Evolutionary conservation across 2,888 invertebrate genomes (phyloP).

Genomic region (Lampropteryx suffumata): DNA sequence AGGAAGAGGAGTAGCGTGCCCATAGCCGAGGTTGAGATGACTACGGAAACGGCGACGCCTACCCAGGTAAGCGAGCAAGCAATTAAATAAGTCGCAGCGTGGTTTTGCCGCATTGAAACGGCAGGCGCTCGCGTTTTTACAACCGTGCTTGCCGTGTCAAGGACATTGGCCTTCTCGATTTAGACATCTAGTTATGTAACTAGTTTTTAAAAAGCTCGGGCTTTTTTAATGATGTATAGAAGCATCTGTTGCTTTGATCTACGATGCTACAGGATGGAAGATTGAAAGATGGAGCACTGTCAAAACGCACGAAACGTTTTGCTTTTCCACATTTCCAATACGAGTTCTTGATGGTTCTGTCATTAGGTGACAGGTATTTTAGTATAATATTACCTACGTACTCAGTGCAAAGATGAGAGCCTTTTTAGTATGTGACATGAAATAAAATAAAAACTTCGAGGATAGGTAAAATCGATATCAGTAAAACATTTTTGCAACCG

Average conservation of each 20-base stretch:
- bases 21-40: slow-evolving; percentile 70
- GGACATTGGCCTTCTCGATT: slow-evolving; percentile 53
- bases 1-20: slow-evolving; percentile 68
- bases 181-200: slow-evolving; percentile 52
- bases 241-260: slow-evolving; percentile 21
- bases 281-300: slow-evolving; percentile 2
- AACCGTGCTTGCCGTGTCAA: slow-evolving; percentile 50
- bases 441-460: neutral
- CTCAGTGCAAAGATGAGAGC: too few relatives aligned
- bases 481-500: slow-evolving; percentile 10
- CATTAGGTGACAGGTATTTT: too few relatives aligned
- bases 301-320: neutral
- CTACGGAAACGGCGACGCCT: slow-evolving; percentile 79
- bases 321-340: too few relatives aligned
- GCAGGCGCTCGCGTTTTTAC: slow-evolving; percentile 42
- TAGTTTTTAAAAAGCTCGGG: slow-evolving; percentile 10
- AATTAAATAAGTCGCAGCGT: slow-evolving; percentile 15
- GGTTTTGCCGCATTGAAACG: slow-evolving; percentile 52
- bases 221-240: slow-evolving; percentile 7
- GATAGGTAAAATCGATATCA: slow-evolving; percentile 14
- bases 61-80: slow-evolving; percentile 63
- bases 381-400: neutral
- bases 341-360: too few relatives aligned
- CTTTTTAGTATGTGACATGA: too few relatives aligned
- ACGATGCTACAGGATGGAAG: neutral